Percentiles rank a stretch among this genome's conserved stretches.
phyloP scores from a whole-genome alignment of 2,888 invertebrate species.

The Ornithoptera priamus region DNA sequence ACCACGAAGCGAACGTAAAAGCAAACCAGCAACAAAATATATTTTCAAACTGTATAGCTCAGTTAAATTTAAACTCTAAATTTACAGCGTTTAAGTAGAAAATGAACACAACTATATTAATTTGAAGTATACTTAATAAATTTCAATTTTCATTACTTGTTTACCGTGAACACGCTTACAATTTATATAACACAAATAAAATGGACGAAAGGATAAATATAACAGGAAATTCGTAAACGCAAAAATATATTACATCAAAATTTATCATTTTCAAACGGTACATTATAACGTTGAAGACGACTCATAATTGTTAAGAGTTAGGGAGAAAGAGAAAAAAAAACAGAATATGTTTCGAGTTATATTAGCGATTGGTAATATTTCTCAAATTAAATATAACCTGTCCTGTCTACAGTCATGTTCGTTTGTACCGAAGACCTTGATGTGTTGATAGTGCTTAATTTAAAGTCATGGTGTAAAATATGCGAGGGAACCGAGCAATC shows the following conservation, averaged over 20 bases:
- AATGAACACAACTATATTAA: not conserved
- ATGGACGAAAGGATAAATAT: constrained; percentile 5
- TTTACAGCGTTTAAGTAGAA: not conserved
- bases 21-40: constrained; percentile 19
- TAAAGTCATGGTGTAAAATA: constrained; percentile 27
- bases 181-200: constrained; percentile 12
- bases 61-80: constrained; percentile 12
- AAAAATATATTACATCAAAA: constrained; percentile 1
- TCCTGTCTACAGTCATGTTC: constrained; percentile 22
- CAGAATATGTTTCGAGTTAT: constrained; percentile 8
- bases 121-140: constrained; percentile 23
- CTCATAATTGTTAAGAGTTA: too few species aligned
- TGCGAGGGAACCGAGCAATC: constrained; percentile 14
- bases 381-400: constrained; percentile 24
- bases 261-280: constrained; percentile 1
- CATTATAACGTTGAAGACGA: too few species aligned
- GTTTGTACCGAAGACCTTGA: constrained; percentile 29
- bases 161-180: constrained; percentile 19
- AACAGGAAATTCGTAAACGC: constrained; percentile 2
- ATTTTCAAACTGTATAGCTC: constrained; percentile 9
- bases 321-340: not conserved
- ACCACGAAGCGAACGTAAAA: constrained; percentile 21
- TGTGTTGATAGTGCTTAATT: constrained; percentile 25
- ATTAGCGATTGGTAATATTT: constrained; percentile 19
- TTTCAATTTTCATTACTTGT: constrained; percentile 29